Evolutionary conservation across 2,888 invertebrate species (phyloP), one percentile per base, ranked within the genome.

Genomic region (Chymomyza caudatula): DNA sequence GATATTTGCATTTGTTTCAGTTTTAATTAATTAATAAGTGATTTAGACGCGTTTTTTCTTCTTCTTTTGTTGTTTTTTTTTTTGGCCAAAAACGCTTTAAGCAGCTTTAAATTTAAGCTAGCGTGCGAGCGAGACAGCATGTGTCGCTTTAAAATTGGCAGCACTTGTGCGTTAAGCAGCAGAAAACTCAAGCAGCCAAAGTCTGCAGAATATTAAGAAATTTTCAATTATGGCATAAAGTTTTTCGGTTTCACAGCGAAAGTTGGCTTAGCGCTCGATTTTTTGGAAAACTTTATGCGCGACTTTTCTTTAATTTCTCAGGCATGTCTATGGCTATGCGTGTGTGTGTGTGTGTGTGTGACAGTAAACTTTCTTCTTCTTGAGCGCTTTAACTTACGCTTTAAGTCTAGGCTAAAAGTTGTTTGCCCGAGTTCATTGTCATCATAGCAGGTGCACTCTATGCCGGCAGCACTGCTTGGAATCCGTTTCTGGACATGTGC

Each of bases 21-120:
- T 77, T 77, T 70, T 86, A 86, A 86, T 86, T 87, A 86, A 87
- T 85, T 85, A 87, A 85, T 85, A 82, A 77, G 75, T 69, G 76
- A 71, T 76, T 77, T 73, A 69, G 71, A 74, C 25, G 44, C 44
- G 20, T n/a, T n/a, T 58, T 23, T 8, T 20, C n/a, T 44, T 13
- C 4, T 6, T 37, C 37, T 37, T 11, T 6, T 4, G 37, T 6
- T 37, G 4, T 37, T 37, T 11, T 37, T 11, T 37, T 37, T 37
- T 4, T 37, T n/a, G n/a, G n/a, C n/a, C n/a, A n/a, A n/a, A n/a
- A n/a, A n/a, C n/a, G n/a, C n/a, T n/a, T n/a, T n/a, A n/a, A n/a
- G 49, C 13, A 13, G 13, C 15, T 44, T 44, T 44, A 44, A 44
- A 44, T 44, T 44, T 44, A 44, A 15, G n/a, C n/a, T n/a, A n/a